Percentiles rank a stretch among this genome's conserved stretches.
phyloP scores from a whole-genome alignment of 23 tunicate species.

The Corella eumyota region DNA sequence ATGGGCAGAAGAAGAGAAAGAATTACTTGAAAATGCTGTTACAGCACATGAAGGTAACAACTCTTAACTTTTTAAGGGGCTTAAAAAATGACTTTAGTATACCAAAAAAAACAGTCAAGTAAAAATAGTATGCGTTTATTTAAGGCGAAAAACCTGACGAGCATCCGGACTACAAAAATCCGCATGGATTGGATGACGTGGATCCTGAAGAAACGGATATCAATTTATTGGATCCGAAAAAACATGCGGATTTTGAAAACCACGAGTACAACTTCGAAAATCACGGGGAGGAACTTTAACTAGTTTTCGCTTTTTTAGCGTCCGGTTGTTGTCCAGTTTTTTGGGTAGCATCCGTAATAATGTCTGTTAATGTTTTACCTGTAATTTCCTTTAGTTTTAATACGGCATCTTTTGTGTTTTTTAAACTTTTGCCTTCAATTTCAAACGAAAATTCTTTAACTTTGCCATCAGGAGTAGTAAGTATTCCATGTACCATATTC shows the following conservation, averaged over 20 bases:
- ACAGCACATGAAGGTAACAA: constrained; percentile 25
- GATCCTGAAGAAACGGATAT: constrained; percentile 36
- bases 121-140: too few species aligned
- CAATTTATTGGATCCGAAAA: constrained; percentile 38
- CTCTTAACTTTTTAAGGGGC: too few species aligned
- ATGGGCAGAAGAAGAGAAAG: constrained; percentile 50
- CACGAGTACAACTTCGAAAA: constrained; percentile 6
- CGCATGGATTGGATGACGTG: constrained; percentile 19
- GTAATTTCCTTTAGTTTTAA: not conserved
- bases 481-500: constrained; percentile 4
- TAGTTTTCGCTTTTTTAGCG: not conserved
- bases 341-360: constrained; percentile 4
- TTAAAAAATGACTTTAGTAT: too few species aligned
- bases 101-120: too few species aligned
- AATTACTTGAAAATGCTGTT: constrained; percentile 34
- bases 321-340: too few species aligned
- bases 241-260: constrained; percentile 37
- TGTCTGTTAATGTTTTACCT: constrained; percentile 2
- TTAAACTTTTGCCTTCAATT: not conserved
- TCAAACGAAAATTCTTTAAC: not conserved
- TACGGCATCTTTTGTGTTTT: not conserved
- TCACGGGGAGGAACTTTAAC: not conserved
- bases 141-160: constrained; percentile 37
- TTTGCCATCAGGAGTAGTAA: constrained; percentile 7
- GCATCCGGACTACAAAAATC: constrained; percentile 3